These are phyloP conservation scores for Trachythela sp. DNA, from an alignment of 64 coral and sea anemone genomes.

Conservation along the genomic window DNA sequence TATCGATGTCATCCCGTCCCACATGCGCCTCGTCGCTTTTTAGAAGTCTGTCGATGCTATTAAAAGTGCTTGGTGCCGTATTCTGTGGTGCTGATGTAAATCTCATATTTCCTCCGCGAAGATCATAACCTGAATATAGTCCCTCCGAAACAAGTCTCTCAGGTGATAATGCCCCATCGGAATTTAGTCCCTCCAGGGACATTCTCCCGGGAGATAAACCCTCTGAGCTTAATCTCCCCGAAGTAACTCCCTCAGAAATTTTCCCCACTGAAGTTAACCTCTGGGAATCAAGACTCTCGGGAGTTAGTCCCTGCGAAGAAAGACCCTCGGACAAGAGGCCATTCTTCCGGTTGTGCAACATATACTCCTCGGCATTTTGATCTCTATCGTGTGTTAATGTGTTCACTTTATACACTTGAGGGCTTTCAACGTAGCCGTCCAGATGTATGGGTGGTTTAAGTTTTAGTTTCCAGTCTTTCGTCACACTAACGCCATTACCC, in stretches of 20 bases:
- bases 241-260: not conserved
- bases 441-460: not conserved
- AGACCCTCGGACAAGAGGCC: not conserved
- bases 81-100: not conserved
- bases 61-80: not conserved
- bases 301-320: not conserved
- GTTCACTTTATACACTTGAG: constrained; percentile 13
- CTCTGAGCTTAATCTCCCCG: not conserved
- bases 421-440: not conserved
- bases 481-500: not conserved
- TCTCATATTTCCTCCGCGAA: not conserved
- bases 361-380: not conserved
- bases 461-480: not conserved
- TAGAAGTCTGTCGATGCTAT: not conserved
- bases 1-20: not conserved
- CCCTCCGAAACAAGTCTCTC: not conserved
- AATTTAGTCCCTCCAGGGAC: not conserved
- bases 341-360: not conserved
- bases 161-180: not conserved
- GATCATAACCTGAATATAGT: not conserved
- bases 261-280: not conserved
- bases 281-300: not conserved
- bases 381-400: not conserved
- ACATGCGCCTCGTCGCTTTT: not conserved
- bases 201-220: not conserved